Conservation (phyloP, 2,888 invertebrate species). For the Myopa tessellatipennis region DNA sequence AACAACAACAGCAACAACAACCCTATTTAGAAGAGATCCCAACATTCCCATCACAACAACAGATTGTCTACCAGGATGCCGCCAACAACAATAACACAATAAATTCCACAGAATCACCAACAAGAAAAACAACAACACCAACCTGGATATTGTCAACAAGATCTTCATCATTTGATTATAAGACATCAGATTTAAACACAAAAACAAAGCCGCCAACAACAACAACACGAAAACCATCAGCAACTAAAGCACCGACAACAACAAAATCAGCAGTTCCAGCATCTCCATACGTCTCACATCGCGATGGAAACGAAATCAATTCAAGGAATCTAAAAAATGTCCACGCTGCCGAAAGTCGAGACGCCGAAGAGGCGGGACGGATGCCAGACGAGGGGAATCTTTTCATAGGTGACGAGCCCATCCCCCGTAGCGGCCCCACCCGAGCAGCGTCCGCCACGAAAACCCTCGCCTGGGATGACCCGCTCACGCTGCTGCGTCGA, state of each 20-base stretch:
- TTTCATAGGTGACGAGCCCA: conserved; percentile 13
- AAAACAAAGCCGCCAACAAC: not conserved
- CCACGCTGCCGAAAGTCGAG: too few relatives aligned
- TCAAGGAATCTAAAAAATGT: too few relatives aligned
- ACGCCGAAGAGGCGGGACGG: too few relatives aligned
- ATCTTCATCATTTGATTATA: conserved; percentile 1
- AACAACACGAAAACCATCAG: not conserved
- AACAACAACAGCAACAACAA: conserved; percentile 43
- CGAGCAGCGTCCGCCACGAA: not conserved
- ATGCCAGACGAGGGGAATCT: conserved; percentile 24
- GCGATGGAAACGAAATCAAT: conserved; percentile 53
- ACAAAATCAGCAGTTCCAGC: conserved; percentile 33
- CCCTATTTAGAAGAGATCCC: not conserved
- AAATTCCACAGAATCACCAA: conserved; percentile 18
- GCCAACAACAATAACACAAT: conserved; percentile 33
- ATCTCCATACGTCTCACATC: conserved; percentile 38
- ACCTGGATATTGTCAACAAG: not conserved
- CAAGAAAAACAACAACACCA: conserved; percentile 1
- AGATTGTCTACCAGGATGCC: conserved; percentile 3
- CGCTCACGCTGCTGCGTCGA: conserved; percentile 48
- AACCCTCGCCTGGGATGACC: not conserved
- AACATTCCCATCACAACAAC: conserved; percentile 13
- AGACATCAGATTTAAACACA: not conserved
- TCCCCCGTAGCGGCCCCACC: not conserved
- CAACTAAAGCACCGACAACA: conserved; percentile 36